Evolutionary conservation across 2,113 vertebrate genomes (phyloP).

Genomic region (Capricornis sumatraensis): DNA sequence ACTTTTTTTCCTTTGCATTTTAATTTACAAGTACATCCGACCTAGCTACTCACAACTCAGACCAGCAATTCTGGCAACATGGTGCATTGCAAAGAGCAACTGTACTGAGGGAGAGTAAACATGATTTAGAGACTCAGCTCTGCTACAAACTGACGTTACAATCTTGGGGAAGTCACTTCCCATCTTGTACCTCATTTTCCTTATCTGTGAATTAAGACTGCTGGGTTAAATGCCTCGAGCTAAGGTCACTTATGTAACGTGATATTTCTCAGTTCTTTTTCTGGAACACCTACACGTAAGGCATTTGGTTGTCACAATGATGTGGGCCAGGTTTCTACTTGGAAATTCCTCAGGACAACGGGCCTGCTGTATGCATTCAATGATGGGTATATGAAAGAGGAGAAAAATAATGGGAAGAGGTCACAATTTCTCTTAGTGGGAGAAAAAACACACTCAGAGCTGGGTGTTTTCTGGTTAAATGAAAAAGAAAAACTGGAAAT

Average conservation of each 20-base stretch:
- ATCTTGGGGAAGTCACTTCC: not conserved
- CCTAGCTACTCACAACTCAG: not conserved
- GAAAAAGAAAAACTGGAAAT: conserved; percentile 31
- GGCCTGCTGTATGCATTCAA: not conserved
- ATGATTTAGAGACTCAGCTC: not conserved
- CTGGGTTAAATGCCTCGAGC: not conserved
- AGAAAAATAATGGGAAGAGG: conserved; percentile 7
- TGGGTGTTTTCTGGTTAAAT: not conserved
- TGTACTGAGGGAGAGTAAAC: not conserved
- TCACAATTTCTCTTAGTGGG: not conserved
- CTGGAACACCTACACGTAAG: not conserved
- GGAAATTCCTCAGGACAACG: not conserved
- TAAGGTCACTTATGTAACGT: not conserved
- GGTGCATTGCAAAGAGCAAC: not conserved
- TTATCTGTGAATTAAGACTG: not conserved
- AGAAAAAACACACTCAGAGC: not conserved
- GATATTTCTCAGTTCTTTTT: not conserved
- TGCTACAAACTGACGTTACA: not conserved
- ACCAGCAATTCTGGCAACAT: not conserved
- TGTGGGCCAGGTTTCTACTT: not conserved
- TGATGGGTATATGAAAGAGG: not conserved
- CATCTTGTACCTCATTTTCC: not conserved
- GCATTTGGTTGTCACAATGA: not conserved
- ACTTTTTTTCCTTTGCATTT: not conserved
- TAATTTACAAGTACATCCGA: not conserved